These are phyloP conservation scores for Sinocyclocheilus maitianheensis DNA, from an alignment of 2,113 vertebrate genomes.

Conservation along the genomic window DNA sequence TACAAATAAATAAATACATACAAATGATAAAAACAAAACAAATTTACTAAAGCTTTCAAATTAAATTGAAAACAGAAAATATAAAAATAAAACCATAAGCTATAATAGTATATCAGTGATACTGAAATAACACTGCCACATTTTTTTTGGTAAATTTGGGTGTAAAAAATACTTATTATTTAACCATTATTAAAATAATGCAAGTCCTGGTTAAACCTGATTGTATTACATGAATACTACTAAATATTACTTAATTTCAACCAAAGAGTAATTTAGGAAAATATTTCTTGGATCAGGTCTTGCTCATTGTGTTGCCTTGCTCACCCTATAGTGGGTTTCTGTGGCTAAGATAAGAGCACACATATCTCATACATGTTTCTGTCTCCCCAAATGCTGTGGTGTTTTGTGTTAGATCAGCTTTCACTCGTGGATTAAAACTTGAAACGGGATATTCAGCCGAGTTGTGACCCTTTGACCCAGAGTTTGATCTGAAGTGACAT, in stretches of 20 bases:
- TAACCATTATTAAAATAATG: not conserved
- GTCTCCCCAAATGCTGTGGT: not conserved
- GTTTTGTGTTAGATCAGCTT: constrained; percentile 15
- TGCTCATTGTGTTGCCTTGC: not conserved
- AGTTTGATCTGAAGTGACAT: not conserved
- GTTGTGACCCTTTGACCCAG: not conserved
- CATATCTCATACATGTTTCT: not conserved
- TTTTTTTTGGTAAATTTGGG: too few species aligned
- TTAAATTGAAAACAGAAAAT: too few species aligned
- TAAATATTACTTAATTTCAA: not conserved
- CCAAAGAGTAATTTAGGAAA: not conserved
- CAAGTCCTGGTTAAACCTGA: too few species aligned
- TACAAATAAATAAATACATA: too few species aligned
- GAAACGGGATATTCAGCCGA: constrained; percentile 7
- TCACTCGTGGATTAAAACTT: constrained; percentile 11
- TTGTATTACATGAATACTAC: not conserved
- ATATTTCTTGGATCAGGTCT: not conserved
- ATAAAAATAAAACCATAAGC: too few species aligned
- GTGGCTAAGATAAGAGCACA: not conserved
- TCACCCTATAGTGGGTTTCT: not conserved
- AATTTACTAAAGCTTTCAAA: too few species aligned
- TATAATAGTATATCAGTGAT: too few species aligned
- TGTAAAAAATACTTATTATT: too few species aligned
- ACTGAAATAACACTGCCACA: too few species aligned
- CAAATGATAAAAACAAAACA: too few species aligned